Evolutionary conservation across 2,888 invertebrate species (phyloP), one percentile per base, ranked within the genome.

Genomic region (Pterobdella sp.): DNA sequence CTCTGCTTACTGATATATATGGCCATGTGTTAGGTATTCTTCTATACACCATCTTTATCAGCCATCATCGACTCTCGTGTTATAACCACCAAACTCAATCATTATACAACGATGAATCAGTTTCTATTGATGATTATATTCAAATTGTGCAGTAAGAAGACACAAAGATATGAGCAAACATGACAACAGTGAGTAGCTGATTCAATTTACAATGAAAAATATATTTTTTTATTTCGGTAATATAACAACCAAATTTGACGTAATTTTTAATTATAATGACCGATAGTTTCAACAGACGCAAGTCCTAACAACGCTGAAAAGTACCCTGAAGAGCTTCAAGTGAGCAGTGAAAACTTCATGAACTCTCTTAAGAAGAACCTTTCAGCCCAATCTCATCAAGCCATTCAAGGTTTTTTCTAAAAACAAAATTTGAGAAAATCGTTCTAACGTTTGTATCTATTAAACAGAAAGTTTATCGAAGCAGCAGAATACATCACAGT

Each of bases 321-420:
- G 42, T 42, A 18, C 7, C 18, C 42, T 4, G 60, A 7, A 56
- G 60, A 56, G 14, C 60, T 56, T 22, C 4, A 56, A 3, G 4
- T 56, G 60, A 56, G 60, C 60, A 56, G 60, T 56, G 4, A 22
- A 3, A 22, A 56, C 60, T 56, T 56, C 60, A 56, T 56, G 60
- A 22, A 56, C 4, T 56, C 10, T n/a, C 60, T 56, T 26, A 7
- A 56, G n/a, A 56, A 56, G n/a, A 56, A 56, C 60, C 60, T 56
- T 26, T 4, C 4, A 26, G 60, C 4, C 60, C 60, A 56, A 26
- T 42, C 49, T 42, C 22, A 22, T 22, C 22, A 14, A 42, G 49
- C 10, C 22, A 14, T 42, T 22, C 49, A 42, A 42, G 7, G 10
- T 42, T 42, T 42, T 7, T 42, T 42, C 22, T 42, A 7, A 42